These are phyloP conservation scores for Melanotaenia maccullochi DNA, from an alignment of 2,797 vertebrate genomes.

Conservation along the genomic window DNA sequence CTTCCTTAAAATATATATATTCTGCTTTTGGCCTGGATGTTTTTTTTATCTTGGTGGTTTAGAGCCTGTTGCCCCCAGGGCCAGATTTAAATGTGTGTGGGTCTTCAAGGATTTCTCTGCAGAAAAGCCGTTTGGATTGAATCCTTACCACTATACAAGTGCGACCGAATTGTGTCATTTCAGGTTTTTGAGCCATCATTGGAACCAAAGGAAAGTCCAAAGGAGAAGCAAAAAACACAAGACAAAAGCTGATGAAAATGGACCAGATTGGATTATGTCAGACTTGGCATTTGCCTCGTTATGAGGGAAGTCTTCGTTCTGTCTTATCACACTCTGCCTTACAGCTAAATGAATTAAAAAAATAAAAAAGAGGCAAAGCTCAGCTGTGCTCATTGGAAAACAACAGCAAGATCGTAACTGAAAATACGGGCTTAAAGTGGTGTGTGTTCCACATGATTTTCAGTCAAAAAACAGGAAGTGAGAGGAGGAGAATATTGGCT, in stretches of 20 bases:
- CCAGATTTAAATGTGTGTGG: constrained; percentile 90
- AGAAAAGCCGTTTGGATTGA: constrained; percentile 87
- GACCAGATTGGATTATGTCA: constrained; percentile 89
- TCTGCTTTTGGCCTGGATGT: constrained; percentile 83
- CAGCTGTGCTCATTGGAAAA: constrained; percentile 76
- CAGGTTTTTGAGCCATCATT: constrained; percentile 84
- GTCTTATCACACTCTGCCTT: constrained; percentile 86
- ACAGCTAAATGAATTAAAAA: constrained; percentile 80
- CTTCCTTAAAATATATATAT: constrained; percentile 85
- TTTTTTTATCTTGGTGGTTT: constrained; percentile 83
- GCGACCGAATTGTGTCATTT: constrained; percentile 89
- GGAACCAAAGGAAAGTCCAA: constrained; percentile 87
- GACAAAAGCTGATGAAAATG: constrained; percentile 87
- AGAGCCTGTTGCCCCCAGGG: constrained; percentile 86
- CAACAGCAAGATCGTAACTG: constrained; percentile 80
- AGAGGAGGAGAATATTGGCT: constrained; percentile 35
- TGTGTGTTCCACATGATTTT: constrained; percentile 69
- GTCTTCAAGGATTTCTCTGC: constrained; percentile 87
- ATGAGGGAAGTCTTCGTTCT: constrained; percentile 84
- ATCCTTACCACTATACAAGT: constrained; percentile 84
- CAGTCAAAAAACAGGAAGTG: constrained; percentile 72
- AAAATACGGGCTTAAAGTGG: constrained; percentile 78
- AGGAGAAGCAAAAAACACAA: constrained; percentile 85
- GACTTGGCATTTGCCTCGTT: constrained; percentile 83
- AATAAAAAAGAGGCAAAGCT: constrained; percentile 65